Conservation (phyloP, 2,797 vertebrate genomes). For the Gephyroberyx darwinii region DNA sequence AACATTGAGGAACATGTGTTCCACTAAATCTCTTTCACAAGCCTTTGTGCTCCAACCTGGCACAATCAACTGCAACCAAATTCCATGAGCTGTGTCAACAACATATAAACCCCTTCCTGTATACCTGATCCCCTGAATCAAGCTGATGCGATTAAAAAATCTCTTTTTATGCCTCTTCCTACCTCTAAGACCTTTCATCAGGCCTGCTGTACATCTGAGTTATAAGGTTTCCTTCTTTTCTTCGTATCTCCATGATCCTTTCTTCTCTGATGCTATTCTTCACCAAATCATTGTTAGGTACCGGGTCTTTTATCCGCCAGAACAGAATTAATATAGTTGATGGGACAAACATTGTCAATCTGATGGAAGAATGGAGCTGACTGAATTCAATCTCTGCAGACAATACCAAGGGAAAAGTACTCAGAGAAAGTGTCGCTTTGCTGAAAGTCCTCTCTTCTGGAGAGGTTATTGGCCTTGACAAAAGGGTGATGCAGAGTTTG, state of each 20-base stretch:
- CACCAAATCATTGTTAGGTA: conserved; percentile 80
- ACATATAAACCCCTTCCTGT: conserved; percentile 67
- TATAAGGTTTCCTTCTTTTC: conserved; percentile 78
- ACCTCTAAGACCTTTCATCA: conserved; percentile 74
- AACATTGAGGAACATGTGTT: conserved; percentile 30
- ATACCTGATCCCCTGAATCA: conserved; percentile 68
- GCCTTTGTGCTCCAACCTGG: conserved; percentile 50
- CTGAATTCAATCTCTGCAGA: conserved; percentile 83
- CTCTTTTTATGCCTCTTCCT: conserved; percentile 67
- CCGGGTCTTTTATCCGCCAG: conserved; percentile 77
- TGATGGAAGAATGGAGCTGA: conserved; percentile 80
- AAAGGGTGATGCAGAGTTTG: conserved; percentile 76
- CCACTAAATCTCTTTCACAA: conserved; percentile 46
- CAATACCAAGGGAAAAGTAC: conserved; percentile 72
- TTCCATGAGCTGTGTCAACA: conserved; percentile 51
- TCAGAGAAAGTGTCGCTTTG: conserved; percentile 69
- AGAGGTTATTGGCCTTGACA: conserved; percentile 75
- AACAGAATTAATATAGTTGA: conserved; percentile 82
- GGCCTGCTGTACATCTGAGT: conserved; percentile 75
- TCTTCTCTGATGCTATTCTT: conserved; percentile 61
- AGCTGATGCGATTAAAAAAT: conserved; percentile 80
- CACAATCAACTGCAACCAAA: conserved; percentile 60
- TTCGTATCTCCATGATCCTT: conserved; percentile 41
- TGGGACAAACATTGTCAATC: conserved; percentile 85
- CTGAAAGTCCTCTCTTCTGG: conserved; percentile 74